Evolutionary conservation across 2,797 vertebrate species (phyloP).

Genomic region (Alauda arvensis): DNA sequence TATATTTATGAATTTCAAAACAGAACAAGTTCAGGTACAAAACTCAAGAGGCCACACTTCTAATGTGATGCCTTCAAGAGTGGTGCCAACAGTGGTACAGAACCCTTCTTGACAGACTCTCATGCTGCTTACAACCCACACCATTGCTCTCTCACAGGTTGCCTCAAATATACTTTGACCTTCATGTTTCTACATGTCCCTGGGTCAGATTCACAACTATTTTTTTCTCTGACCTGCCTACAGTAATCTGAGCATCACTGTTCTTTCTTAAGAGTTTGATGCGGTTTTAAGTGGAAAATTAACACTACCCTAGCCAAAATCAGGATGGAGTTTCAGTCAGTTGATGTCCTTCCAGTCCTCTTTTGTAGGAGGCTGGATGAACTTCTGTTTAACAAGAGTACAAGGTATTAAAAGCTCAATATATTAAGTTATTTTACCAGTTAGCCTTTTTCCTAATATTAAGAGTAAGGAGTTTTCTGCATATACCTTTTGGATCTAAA

Average conservation of each 20-base stretch:
- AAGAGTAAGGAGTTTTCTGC: not conserved
- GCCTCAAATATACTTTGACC: not conserved
- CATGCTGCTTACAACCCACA: not conserved
- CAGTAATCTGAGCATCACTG: not conserved
- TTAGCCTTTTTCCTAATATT: not conserved
- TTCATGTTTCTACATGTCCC: not conserved
- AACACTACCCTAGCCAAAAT: not conserved
- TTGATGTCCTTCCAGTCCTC: not conserved
- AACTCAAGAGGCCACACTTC: not conserved
- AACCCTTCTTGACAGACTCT: not conserved
- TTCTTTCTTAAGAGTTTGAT: not conserved
- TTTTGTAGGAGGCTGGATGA: not conserved
- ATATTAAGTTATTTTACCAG: not conserved
- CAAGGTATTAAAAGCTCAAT: not conserved
- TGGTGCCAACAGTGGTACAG: not conserved
- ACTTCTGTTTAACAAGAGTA: not conserved
- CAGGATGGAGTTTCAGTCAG: not conserved
- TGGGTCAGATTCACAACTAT: not conserved
- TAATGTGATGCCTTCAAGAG: not conserved
- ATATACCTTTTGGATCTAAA: not conserved
- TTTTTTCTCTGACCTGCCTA: not conserved
- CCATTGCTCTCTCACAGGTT: not conserved
- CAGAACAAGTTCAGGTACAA: not conserved
- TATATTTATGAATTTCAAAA: conserved; percentile 17
- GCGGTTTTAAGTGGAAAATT: not conserved